A percentile compares a stretch with the other conserved stretches of the same genome.
phyloP scores from a whole-genome alignment of 2,797 vertebrate genomes.

The Ibycter americanus region DNA sequence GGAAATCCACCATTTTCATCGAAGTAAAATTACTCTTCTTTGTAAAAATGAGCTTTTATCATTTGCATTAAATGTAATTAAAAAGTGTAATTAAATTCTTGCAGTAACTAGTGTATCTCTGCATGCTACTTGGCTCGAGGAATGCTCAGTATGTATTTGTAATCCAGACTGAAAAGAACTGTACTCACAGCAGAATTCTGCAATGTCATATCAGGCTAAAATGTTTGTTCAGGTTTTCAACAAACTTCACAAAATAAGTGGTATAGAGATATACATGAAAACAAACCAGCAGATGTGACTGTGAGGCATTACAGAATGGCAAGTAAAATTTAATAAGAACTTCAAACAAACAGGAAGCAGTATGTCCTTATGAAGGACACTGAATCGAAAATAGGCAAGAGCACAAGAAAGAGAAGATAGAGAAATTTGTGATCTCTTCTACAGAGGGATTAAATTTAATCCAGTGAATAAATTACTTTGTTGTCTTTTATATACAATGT shows the following conservation, averaged over 20 bases:
- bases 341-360: background rate
- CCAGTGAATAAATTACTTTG: background rate
- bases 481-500: background rate
- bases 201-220: background rate
- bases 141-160: background rate
- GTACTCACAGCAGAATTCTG: background rate
- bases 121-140: background rate
- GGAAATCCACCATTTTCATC: slow-evolving; percentile 43
- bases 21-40: slow-evolving; percentile 11
- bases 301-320: background rate
- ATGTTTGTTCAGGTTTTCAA: background rate
- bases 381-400: background rate
- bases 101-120: slow-evolving; percentile 27
- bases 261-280: background rate
- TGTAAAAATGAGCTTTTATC: slow-evolving; percentile 10
- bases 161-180: background rate
- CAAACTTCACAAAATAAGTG: background rate
- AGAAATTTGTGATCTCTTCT: background rate
- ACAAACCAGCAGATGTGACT: background rate
- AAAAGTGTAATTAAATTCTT: slow-evolving; percentile 43
- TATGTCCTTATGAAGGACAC: background rate
- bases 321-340: background rate
- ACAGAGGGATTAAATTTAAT: background rate
- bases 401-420: background rate
- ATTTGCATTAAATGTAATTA: slow-evolving; percentile 54